Evolutionary conservation across 2,797 vertebrate species (phyloP).

Genomic region (Sebastes oblongus): DNA sequence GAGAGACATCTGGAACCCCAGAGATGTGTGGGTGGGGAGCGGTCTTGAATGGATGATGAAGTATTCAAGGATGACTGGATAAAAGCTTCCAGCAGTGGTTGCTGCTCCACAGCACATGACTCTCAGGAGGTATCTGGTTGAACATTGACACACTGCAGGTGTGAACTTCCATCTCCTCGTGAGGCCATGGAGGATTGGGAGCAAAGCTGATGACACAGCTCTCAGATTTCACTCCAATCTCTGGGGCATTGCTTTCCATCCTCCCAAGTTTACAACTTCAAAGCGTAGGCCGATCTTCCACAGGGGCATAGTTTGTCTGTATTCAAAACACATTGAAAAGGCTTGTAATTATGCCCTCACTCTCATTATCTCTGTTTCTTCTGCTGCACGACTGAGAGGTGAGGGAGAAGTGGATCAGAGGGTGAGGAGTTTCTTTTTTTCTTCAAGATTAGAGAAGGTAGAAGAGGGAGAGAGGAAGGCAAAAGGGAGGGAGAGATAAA

Average conservation of each 20-base stretch:
- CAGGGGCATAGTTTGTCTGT: constrained; percentile 63
- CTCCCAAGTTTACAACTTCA: constrained; percentile 55
- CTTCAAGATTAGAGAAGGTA: constrained; percentile 60
- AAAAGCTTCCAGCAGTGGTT: constrained; percentile 31
- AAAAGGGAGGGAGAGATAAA: constrained; percentile 65
- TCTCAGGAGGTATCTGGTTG: constrained; percentile 2
- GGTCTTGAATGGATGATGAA: constrained; percentile 36
- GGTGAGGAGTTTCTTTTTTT: constrained; percentile 6
- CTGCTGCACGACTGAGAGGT: constrained; percentile 51
- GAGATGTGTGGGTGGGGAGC: constrained; percentile 52
- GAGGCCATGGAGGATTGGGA: neutral
- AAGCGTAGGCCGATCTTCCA: constrained; percentile 42
- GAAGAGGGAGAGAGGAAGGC: constrained; percentile 41
- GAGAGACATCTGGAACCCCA: constrained; percentile 53
- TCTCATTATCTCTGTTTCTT: constrained; percentile 57
- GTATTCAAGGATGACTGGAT: constrained; percentile 26
- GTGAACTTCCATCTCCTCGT: constrained; percentile 15
- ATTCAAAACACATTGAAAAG: constrained; percentile 37
- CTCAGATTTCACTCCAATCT: constrained; percentile 34
- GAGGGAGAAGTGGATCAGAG: constrained; percentile 35
- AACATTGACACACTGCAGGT: constrained; percentile 39
- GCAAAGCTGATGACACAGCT: constrained; percentile 16
- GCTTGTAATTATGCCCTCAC: constrained; percentile 64
- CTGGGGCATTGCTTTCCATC: constrained; percentile 50
- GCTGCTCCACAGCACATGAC: neutral